phyloP scores from a whole-genome alignment of 2,797 vertebrate species.

The Merluccius polli region DNA sequence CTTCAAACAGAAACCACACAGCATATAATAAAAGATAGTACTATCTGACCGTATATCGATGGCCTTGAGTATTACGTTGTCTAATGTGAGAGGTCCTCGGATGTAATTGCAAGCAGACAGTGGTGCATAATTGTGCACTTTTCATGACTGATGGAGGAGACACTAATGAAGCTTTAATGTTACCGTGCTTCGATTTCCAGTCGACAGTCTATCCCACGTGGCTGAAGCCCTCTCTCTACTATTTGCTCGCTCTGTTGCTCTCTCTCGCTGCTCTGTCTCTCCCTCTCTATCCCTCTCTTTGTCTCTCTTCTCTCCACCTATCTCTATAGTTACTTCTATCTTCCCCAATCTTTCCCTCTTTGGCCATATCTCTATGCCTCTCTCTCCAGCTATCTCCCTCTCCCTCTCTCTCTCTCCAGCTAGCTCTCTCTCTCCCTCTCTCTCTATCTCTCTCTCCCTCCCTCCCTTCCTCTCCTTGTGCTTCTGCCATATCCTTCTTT shows the following conservation, averaged over 20 bases:
- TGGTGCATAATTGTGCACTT: conserved; percentile 18
- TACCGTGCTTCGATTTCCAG: neutral
- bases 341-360: too few species aligned
- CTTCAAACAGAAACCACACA: neutral
- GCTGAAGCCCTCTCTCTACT: too few species aligned
- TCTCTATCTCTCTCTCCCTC: too few species aligned
- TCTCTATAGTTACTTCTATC: too few species aligned
- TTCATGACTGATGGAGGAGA: neutral
- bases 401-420: neutral
- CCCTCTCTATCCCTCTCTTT: neutral
- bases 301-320: neutral
- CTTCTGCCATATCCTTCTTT: neutral
- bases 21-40: neutral
- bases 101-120: conserved; percentile 19
- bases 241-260: neutral
- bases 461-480: too few species aligned
- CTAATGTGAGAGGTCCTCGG: neutral
- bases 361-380: neutral
- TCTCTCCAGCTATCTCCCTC: neutral
- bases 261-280: neutral
- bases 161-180: conserved; percentile 6
- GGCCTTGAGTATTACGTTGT: neutral
- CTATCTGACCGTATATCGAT: neutral
- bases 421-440: too few species aligned
- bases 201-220: neutral